Percentiles rank a stretch among this genome's conserved stretches.
These are phyloP conservation scores for Muscicapa adusta DNA, from an alignment of 2,113 vertebrate genomes.

Conservation along the genomic window DNA sequence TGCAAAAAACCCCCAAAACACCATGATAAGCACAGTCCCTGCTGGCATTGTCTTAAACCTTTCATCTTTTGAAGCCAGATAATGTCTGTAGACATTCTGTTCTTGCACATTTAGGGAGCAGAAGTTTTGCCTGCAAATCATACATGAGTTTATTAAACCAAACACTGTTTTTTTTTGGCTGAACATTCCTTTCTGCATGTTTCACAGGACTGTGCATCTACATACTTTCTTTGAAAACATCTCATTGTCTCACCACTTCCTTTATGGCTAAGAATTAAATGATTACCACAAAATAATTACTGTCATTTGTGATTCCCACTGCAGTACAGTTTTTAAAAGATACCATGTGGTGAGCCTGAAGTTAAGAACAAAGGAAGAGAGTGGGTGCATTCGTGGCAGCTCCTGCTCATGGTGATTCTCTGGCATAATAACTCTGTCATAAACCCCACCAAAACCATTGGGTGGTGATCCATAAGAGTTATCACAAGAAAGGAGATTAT, in stretches of 20 bases:
- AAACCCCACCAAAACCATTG: not conserved
- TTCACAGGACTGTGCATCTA: not conserved
- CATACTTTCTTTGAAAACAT: not conserved
- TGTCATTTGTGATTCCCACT: not conserved
- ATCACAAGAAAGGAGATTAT: not conserved
- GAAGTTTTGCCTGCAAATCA: not conserved
- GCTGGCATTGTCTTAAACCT: not conserved
- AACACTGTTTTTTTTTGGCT: not conserved
- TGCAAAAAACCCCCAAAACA: not conserved
- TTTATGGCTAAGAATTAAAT: not conserved
- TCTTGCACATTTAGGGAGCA: not conserved
- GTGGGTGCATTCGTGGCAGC: rapidly evolving
- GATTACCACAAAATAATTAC: conserved; percentile 24
- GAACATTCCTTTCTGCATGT: rapidly evolving
- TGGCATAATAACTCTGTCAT: not conserved
- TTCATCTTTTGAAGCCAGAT: not conserved
- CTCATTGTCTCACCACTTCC: conserved; percentile 5
- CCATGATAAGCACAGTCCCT: not conserved
- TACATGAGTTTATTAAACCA: not conserved
- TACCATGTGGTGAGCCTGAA: not conserved
- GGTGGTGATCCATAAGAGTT: not conserved
- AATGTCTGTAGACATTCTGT: not conserved
- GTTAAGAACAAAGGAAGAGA: not conserved
- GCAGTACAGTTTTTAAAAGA: not conserved
- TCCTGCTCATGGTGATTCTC: not conserved